These are phyloP conservation scores for Magallana angulata DNA, from an alignment of 1,140 invertebrate genomes.

Conservation along the genomic window DNA sequence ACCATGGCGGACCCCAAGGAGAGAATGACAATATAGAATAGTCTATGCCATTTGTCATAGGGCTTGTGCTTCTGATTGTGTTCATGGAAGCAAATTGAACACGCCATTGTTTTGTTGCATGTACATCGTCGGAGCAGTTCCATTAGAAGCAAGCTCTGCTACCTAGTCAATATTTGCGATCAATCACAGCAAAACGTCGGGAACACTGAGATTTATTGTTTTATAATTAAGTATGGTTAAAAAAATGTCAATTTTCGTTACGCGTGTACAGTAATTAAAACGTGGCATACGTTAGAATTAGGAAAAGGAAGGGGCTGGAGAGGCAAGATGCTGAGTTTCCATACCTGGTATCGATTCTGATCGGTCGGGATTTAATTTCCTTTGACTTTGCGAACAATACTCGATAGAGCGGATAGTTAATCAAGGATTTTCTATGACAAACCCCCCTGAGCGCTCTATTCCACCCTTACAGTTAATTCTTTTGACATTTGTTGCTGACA, in stretches of 20 bases:
- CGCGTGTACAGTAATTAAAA: constrained; percentile 11
- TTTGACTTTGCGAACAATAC: constrained; percentile 31
- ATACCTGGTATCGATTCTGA: constrained; percentile 9
- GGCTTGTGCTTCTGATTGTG: neutral
- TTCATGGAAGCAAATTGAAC: constrained; percentile 1
- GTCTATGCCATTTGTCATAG: constrained; percentile 6
- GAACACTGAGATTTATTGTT: constrained; percentile 20
- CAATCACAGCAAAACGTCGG: neutral
- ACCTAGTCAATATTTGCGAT: constrained; percentile 26
- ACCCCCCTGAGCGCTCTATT: neutral
- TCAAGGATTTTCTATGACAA: constrained; percentile 36
- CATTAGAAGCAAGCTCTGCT: neutral
- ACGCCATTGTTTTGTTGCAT: constrained; percentile 14
- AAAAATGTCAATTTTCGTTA: neutral
- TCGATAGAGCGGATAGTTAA: constrained; percentile 25
- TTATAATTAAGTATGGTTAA: constrained; percentile 6
- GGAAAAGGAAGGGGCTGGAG: neutral
- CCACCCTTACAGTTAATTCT: neutral
- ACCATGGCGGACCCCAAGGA: neutral
- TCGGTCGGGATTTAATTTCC: constrained; percentile 35
- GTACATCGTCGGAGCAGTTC: neutral
- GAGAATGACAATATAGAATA: neutral
- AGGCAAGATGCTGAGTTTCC: neutral
- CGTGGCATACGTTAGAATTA: neutral
- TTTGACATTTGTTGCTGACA: constrained; percentile 12